Evolutionary conservation across 53 echinoderm and acorn worm genomes (phyloP), one percentile per base, ranked within the genome.

Genomic region (Antedon mediterranea): DNA sequence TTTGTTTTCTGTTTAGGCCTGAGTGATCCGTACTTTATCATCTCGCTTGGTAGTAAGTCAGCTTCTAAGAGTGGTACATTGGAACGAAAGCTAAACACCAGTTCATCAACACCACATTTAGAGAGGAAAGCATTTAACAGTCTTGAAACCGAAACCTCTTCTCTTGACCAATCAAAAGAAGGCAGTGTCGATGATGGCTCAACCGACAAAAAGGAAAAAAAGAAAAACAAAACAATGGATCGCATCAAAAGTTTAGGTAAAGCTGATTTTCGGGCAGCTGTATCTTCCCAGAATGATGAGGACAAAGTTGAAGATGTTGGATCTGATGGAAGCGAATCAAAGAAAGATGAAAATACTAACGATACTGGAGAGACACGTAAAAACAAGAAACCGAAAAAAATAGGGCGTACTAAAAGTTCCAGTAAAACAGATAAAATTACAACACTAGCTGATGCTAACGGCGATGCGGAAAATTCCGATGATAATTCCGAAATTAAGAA

Each of bases 11-110:
- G n/a, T 34, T 30, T 71, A 94, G 94, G 94, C 28, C 34, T 87
- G 79, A 94, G 94, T 80, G 94, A 94, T 71, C 94, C 94, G 4
- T 94, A 94, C 83, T 94, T 91, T 43, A 78, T 94, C 76, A 79
- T 93, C 77, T 88, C 93, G 29, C 72, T 90, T 7, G 86, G 88
- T 42, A 82, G 79, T 31, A 86, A 84, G 32, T 7, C 71, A 31
- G 18, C 26, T 71, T 20, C 72, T 76, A 31, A 43, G 32, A 20
- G 57, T 57, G 57, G 57, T 11, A 57, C 57, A 57, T 23, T 57
- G 23, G 28, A 76, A 33, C 14, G 34, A n/a, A 33, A 76, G 34
- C 26, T 34, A 33, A 31, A 76, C 20, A 4, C 28, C 7, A 28
- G 9, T 15, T 5, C 13, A 29, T 27, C 13, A 29, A 73, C 74